Percentiles rank a stretch among this genome's conserved stretches.
Evolutionary conservation across 2,113 vertebrate species (phyloP).

Genomic region (Picathartes gymnocephalus): DNA sequence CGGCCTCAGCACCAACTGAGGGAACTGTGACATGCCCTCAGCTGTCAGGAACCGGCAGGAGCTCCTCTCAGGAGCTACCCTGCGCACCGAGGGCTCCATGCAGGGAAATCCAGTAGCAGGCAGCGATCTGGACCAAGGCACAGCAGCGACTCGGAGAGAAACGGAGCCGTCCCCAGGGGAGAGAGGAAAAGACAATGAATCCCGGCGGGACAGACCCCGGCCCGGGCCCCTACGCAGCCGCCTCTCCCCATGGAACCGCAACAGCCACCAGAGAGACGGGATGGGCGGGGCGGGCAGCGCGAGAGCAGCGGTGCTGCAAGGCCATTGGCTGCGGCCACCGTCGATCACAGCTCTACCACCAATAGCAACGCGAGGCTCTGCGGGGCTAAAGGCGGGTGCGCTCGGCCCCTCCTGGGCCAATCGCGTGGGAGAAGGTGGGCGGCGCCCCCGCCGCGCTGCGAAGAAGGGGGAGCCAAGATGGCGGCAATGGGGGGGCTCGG

Average conservation of each 20-base stretch:
- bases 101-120: not conserved
- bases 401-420: slow-evolving; percentile 27
- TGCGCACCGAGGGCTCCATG: not conserved
- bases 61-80: not conserved
- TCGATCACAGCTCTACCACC: not conserved
- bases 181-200: rapidly evolving
- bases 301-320: rapidly evolving
- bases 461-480: slow-evolving; percentile 67
- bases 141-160: not conserved
- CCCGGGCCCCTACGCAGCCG: rapidly evolving
- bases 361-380: not conserved
- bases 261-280: rapidly evolving
- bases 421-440: slow-evolving; percentile 51
- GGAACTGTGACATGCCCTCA: rapidly evolving
- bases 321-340: not conserved
- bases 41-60: not conserved
- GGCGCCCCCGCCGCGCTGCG: not conserved
- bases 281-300: not conserved
- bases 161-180: rapidly evolving
- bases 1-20: not conserved
- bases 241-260: rapidly evolving
- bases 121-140: not conserved
- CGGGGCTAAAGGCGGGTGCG: not conserved
- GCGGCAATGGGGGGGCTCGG: slow-evolving; percentile 58
- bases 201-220: rapidly evolving